phyloP scores from a whole-genome alignment of 2,888 invertebrate genomes.

The Cordylochernes scorpioides region DNA sequence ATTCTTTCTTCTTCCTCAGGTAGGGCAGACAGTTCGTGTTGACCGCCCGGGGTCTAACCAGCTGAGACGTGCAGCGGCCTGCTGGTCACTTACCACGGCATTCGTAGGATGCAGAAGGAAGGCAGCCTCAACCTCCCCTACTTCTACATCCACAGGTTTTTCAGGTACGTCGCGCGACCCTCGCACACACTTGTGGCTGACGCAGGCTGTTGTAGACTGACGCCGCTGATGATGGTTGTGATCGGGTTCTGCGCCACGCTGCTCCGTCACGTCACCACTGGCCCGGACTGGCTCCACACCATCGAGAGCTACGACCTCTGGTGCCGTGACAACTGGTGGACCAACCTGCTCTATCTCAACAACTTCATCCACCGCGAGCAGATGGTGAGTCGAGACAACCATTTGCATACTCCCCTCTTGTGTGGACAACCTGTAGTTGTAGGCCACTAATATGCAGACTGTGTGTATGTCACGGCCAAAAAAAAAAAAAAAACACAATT shows the following conservation, averaged over 20 bases:
- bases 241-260: slow-evolving; percentile 18
- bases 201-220: slow-evolving; percentile 17
- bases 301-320: slow-evolving; percentile 14
- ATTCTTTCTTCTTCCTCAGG: slow-evolving; percentile 19
- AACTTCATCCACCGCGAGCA: slow-evolving; percentile 14
- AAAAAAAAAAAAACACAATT: too few species aligned
- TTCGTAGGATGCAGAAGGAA: slow-evolving; percentile 16
- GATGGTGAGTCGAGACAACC: slow-evolving; percentile 14
- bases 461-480: too few species aligned
- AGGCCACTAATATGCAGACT: too few species aligned
- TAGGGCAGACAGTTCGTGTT: slow-evolving; percentile 4
- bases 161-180: slow-evolving; percentile 5
- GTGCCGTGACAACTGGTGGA: slow-evolving; percentile 15
- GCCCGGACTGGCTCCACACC: slow-evolving; percentile 19
- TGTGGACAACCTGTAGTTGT: too few species aligned
- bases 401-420: too few species aligned
- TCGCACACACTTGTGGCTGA: background rate
- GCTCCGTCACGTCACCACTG: slow-evolving; percentile 19
- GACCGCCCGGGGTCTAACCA: too few species aligned
- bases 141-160: slow-evolving; percentile 18
- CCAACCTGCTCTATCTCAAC: slow-evolving; percentile 14
- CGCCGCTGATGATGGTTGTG: slow-evolving; percentile 20
- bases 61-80: slow-evolving; percentile 20
- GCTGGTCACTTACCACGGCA: slow-evolving; percentile 17
- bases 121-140: slow-evolving; percentile 12